phyloP scores from a whole-genome alignment of 2,113 vertebrate genomes.

The Nycticorax nycticorax region DNA sequence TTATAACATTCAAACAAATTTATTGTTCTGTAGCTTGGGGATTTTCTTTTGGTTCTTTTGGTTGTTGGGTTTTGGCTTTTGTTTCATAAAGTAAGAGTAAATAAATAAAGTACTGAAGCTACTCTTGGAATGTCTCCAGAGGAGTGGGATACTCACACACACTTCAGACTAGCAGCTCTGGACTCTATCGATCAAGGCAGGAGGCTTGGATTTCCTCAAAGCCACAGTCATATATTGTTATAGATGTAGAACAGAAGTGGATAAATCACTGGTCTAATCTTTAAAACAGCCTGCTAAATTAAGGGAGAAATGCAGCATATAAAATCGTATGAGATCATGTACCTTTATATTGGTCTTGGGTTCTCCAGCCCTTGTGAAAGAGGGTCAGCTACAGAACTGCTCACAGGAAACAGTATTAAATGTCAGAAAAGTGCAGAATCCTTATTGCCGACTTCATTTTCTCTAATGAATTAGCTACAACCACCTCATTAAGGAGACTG shows the following conservation, averaged over 20 bases:
- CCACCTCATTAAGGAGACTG: background rate
- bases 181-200: background rate
- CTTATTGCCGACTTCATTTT: background rate
- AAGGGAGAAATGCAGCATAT: background rate
- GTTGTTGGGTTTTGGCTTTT: background rate
- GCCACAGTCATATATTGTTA: background rate
- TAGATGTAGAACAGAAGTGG: background rate
- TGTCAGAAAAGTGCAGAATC: background rate
- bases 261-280: background rate
- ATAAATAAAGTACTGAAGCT: conserved; percentile 18
- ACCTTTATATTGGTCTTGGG: background rate
- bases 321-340: background rate
- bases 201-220: background rate
- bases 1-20: conserved; percentile 60
- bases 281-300: background rate
- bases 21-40: conserved; percentile 35
- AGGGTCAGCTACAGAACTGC: background rate
- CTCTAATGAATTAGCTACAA: background rate
- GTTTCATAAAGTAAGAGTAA: background rate
- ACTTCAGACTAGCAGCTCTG: background rate
- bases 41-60: background rate
- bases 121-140: background rate
- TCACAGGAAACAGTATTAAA: background rate
- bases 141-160: background rate
- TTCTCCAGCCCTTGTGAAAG: background rate